Evolutionary conservation across 2,113 vertebrate species (phyloP).

Genomic region (Xenopus borealis): DNA sequence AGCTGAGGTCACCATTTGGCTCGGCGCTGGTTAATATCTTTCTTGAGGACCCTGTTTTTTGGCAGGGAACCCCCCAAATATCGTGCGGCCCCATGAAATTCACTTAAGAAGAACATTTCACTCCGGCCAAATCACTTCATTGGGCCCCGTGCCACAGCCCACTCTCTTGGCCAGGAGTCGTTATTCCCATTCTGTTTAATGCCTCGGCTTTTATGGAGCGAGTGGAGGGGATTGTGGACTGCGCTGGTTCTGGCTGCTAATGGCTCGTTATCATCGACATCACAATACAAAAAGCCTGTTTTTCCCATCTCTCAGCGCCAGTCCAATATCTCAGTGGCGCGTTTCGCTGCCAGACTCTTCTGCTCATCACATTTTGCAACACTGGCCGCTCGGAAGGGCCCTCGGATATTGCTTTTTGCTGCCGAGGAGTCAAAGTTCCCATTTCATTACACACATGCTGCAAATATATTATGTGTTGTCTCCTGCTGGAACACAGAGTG

Average conservation of each 20-base stretch:
- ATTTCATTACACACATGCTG: background rate
- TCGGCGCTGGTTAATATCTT: constrained; percentile 16
- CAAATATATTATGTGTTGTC: too few relatives aligned
- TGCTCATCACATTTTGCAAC: constrained; percentile 4
- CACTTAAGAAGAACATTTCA: constrained; percentile 38
- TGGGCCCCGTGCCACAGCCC: constrained; percentile 38
- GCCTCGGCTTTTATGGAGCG: constrained; percentile 10
- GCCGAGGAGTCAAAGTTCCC: background rate
- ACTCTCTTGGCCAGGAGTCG: constrained; percentile 14
- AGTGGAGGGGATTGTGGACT: constrained; percentile 16
- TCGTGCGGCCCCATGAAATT: constrained; percentile 37
- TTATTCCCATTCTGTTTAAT: constrained; percentile 24
- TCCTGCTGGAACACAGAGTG: too few relatives aligned
- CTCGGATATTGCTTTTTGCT: background rate
- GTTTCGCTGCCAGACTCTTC: background rate
- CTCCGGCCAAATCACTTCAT: constrained; percentile 43
- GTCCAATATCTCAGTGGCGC: constrained; percentile 8
- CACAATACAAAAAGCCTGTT: constrained; percentile 12
- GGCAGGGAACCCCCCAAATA: constrained; percentile 11
- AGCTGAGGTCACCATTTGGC: background rate
- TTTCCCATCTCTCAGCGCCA: constrained; percentile 12
- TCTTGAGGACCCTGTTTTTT: constrained; percentile 1
- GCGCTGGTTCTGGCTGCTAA: constrained; percentile 7
- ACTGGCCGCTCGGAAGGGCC: background rate
- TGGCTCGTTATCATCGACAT: constrained; percentile 27